Evolutionary conservation across 2,888 invertebrate species (phyloP).

Genomic region (Eilema sororculum): DNA sequence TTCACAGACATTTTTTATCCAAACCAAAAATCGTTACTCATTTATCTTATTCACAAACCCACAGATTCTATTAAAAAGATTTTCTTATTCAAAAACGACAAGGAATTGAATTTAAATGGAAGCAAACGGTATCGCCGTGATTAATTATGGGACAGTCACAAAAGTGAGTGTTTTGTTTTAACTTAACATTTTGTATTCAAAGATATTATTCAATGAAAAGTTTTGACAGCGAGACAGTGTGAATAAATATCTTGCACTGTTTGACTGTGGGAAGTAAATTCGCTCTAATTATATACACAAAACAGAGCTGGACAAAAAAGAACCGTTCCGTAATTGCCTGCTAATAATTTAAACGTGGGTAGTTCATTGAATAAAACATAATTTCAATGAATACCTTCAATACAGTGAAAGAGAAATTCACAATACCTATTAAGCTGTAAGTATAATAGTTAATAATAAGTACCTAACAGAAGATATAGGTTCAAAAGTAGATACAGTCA

Average conservation of each 20-base stretch:
- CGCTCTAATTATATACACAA: neutral
- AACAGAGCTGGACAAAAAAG: no score
- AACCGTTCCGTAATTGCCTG: no score
- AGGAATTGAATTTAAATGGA: conserved; percentile 70
- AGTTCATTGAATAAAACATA: no score
- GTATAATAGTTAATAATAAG: no score
- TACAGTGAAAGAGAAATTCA: no score
- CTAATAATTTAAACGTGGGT: no score
- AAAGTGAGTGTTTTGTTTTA: conserved; percentile 62
- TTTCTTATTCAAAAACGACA: conserved; percentile 71
- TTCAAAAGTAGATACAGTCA: no score
- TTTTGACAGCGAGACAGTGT: conserved; percentile 37
- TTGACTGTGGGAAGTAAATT: neutral
- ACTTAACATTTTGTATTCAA: conserved; percentile 53
- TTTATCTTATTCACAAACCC: conserved; percentile 64
- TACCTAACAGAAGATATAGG: no score
- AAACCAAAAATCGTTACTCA: conserved; percentile 61
- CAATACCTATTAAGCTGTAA: no score
- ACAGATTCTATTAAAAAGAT: conserved; percentile 71
- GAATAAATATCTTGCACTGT: conserved; percentile 5
- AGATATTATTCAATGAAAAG: conserved; percentile 55
- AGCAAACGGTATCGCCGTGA: conserved; percentile 62
- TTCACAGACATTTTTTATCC: conserved; percentile 61
- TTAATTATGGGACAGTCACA: conserved; percentile 66
- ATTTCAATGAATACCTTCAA: no score